These are phyloP conservation scores for Aproaerema taeniolella DNA, from an alignment of 2,888 invertebrate species.

Conservation along the genomic window DNA sequence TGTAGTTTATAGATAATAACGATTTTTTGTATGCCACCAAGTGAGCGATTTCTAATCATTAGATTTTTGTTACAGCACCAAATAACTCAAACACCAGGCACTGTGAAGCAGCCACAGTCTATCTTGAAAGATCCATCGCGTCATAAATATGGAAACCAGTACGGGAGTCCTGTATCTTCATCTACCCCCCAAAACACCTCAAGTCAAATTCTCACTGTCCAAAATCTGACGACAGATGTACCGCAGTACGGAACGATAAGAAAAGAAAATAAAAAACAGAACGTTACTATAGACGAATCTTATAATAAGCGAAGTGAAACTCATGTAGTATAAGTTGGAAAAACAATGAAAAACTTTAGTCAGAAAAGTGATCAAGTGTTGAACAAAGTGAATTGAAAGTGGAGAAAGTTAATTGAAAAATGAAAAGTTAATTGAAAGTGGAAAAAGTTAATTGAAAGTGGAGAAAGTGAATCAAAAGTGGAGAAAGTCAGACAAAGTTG, in stretches of 20 bases:
- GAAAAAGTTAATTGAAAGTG: background rate
- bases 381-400: constrained; percentile 8
- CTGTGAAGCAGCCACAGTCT: constrained; percentile 77
- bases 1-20: no score
- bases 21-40: no score
- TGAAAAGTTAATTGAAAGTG: constrained; percentile 4
- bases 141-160: constrained; percentile 75
- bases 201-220: constrained; percentile 78
- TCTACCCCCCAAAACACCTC: constrained; percentile 64
- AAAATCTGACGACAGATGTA: constrained; percentile 70
- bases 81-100: constrained; percentile 48
- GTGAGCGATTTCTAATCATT: no score
- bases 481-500: background rate
- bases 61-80: constrained; percentile 53
- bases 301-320: constrained; percentile 66
- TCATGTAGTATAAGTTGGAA: constrained; percentile 50
- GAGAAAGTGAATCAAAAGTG: background rate
- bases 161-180: constrained; percentile 63
- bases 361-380: constrained; percentile 5
- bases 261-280: constrained; percentile 71
- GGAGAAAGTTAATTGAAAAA: constrained; percentile 11
- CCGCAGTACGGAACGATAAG: constrained; percentile 74
- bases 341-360: constrained; percentile 19
- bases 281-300: constrained; percentile 69
- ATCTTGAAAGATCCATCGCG: constrained; percentile 80